These are phyloP conservation scores for Porites australiensis DNA, from an alignment of 64 coral and sea anemone species.

Conservation along the genomic window DNA sequence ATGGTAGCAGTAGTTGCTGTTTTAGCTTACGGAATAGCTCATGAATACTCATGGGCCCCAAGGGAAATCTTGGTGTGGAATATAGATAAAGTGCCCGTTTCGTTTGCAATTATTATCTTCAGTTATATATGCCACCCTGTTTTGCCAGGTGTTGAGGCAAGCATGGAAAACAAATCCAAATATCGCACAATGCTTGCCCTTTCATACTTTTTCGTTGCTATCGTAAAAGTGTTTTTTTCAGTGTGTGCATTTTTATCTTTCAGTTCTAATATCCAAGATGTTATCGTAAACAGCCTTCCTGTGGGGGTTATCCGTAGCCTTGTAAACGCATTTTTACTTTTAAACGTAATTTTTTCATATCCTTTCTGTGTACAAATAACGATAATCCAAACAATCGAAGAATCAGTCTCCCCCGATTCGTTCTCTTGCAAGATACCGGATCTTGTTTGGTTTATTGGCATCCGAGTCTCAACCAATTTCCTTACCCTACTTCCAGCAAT, in stretches of 20 bases:
- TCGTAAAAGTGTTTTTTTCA: constrained; percentile 35
- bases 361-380: constrained; percentile 50
- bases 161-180: constrained; percentile 22
- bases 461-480: constrained; percentile 5
- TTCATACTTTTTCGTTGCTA: constrained; percentile 14
- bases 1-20: constrained; percentile 34
- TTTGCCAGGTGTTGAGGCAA: constrained; percentile 36
- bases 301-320: background rate
- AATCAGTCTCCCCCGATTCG: constrained; percentile 31
- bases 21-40: constrained; percentile 25
- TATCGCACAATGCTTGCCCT: constrained; percentile 40
- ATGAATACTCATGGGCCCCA: constrained; percentile 6
- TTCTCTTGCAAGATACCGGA: constrained; percentile 32
- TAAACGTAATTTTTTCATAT: constrained; percentile 60
- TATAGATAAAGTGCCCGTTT: background rate
- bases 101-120: constrained; percentile 31
- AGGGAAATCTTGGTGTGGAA: background rate
- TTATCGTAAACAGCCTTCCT: background rate
- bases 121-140: constrained; percentile 46
- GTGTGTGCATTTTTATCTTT: constrained; percentile 38
- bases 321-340: constrained; percentile 44
- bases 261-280: constrained; percentile 17
- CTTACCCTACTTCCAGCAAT: constrained; percentile 5
- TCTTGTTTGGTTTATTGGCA: constrained; percentile 30
- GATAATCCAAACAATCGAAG: constrained; percentile 37